Base-by-base conservation (phyloP, 2,888 invertebrate genomes). In the Drosophila ustulata region DNA sequence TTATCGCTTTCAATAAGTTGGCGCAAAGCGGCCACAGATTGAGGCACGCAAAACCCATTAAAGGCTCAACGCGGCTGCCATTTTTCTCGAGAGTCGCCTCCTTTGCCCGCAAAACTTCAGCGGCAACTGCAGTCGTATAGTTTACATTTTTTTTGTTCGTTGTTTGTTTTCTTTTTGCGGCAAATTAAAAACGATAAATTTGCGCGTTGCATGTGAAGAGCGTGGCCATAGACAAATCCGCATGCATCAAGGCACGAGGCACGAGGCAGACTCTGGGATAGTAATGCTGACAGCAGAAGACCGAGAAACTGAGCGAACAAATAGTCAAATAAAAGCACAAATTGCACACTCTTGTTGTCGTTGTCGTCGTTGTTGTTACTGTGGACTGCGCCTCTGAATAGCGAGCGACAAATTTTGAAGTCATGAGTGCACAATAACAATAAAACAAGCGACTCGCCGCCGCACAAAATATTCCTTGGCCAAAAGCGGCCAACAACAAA, bases 131-230 rank as follows among this genome's bases (percentile, higher is more conserved):
- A 39, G 52, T 39, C 28, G 25, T 9, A 55, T 55, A 55, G 55
- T 43, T 45, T 61, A n/a, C 32, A 53, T 49, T 75, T 30, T 62
- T 47, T 67, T 56, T 49, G 47, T 39, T 55, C 34, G 13, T 41
- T 28, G 30, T 63, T 52, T 51, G 47, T 68, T 67, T 66, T 57
- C 51, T 61, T 64, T 73, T 71, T 75, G 86, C 89, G 76, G 88
- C 81, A 87, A 90, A 89, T 89, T 89, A 89, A 89, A 89, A 89
- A 83, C 89, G 78, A 89, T 89, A 89, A 90, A 89, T 89, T 89
- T 76, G 75, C 63, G 55, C 50, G 58, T 75, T 71, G 53, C 41
- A 32, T 9, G 23, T 41, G 34, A 68, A 47, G 68, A 68, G 68
- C 66, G 70, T 68, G 58, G 63, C 75, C 79, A 79, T 79, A 81